Percentiles rank a stretch among this genome's conserved stretches.
Evolutionary conservation across 2,113 vertebrate species (phyloP).

Genomic region (Gavialis gangeticus): DNA sequence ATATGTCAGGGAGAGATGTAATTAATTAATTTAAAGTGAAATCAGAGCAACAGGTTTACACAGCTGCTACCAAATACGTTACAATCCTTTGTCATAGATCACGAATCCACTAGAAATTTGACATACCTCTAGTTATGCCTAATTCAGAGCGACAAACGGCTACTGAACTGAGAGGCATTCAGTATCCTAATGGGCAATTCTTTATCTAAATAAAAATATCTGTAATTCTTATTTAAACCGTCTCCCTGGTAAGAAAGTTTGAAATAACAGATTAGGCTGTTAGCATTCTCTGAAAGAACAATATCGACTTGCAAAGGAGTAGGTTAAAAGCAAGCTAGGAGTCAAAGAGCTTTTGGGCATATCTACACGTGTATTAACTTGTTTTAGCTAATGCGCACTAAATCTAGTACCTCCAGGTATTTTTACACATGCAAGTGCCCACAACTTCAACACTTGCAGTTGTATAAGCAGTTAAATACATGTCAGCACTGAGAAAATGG

Average conservation of each 20-base stretch:
- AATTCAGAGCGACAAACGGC: background rate
- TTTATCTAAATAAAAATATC: background rate
- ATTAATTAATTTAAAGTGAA: conserved; percentile 45
- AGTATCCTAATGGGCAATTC: background rate
- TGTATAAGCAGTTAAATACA: too few species aligned
- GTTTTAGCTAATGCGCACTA: too few species aligned
- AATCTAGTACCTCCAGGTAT: too few species aligned
- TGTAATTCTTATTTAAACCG: background rate
- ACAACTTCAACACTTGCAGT: too few species aligned
- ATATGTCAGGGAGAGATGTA: conserved; percentile 17
- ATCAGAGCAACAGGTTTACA: conserved; percentile 26
- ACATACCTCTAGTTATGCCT: background rate
- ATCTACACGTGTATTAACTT: too few species aligned
- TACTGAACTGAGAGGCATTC: background rate
- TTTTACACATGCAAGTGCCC: too few species aligned
- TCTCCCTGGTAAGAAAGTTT: background rate
- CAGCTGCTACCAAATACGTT: background rate
- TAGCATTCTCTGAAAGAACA: background rate
- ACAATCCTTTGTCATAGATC: background rate
- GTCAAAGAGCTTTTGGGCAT: background rate
- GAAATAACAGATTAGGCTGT: background rate
- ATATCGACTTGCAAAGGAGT: background rate
- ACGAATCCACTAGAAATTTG: background rate
- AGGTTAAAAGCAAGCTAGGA: background rate
- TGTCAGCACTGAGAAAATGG: too few species aligned